These are phyloP conservation scores for Microctenopoma lineatum DNA, from an alignment of 2,797 vertebrate species.

Conservation along the genomic window DNA sequence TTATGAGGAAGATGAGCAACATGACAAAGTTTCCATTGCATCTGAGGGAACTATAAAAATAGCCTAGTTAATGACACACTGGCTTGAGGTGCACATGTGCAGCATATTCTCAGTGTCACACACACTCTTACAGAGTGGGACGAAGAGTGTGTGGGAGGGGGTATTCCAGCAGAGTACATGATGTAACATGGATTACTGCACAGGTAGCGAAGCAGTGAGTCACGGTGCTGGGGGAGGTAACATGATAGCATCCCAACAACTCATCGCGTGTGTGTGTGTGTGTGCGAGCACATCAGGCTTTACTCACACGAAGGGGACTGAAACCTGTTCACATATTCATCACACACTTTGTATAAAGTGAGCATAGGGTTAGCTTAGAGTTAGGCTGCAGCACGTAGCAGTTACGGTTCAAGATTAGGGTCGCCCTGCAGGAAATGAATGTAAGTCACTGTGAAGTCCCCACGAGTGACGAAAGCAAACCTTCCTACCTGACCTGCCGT, in stretches of 20 bases:
- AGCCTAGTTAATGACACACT: neutral
- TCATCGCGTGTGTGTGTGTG: conserved; percentile 15
- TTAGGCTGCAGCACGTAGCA: too few species aligned
- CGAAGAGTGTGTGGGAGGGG: conserved; percentile 61
- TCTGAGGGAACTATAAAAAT: neutral
- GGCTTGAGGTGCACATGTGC: neutral
- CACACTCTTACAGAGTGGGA: conserved; percentile 14
- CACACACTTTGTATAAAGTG: too few species aligned
- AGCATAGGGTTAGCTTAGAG: too few species aligned
- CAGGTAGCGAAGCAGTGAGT: conserved; percentile 63
- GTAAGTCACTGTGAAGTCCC: too few species aligned
- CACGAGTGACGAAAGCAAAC: too few species aligned
- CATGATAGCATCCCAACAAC: conserved; percentile 31
- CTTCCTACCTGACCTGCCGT: neutral
- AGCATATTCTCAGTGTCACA: conserved; percentile 12
- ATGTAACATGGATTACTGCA: conserved; percentile 47
- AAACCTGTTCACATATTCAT: too few species aligned
- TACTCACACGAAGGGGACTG: too few species aligned
- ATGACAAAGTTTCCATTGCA: too few species aligned
- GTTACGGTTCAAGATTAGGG: neutral
- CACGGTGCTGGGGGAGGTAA: conserved; percentile 48
- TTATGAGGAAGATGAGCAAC: too few species aligned
- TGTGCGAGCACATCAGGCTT: neutral
- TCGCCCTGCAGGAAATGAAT: neutral
- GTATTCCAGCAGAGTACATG: conserved; percentile 60